Base-by-base conservation (phyloP, 1,140 invertebrate genomes). In the Drosophila parabipectinata region DNA sequence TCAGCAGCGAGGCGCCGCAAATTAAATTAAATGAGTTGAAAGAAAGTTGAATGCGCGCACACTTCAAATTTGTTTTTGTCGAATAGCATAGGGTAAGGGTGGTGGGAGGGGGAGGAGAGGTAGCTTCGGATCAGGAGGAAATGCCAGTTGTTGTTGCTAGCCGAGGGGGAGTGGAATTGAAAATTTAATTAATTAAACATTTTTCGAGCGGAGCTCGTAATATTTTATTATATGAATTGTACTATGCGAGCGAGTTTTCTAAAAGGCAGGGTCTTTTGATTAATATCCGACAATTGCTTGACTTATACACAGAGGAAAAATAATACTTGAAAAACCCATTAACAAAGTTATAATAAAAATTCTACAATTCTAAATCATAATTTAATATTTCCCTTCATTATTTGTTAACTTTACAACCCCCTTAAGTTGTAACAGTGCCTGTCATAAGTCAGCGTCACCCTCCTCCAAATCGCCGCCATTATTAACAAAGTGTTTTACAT, bases 141-240 rank as follows among this genome's bases (percentile, higher is more conserved):
- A 44, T 67, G 77, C 58, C 59, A 44, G 62, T 28, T 28, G 26
- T 28, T 28, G 26, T 7, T 7, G 6, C 26, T 28, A 28, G 26
- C 26, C 26, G 58, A 64, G 72, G 62, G 72, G 79, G 84, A 37
- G 34, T 37, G 34, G 77, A 88, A 88, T 77, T 83, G 84, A 88
- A 88, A 88, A 88, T 88, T 83, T 88, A 88, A 88, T 88, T 88
- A 88, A 88, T 88, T 88, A 88, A 88, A 88, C 84, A 89, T 89
- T 88, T 88, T 88, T 79, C 67, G 76, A 68, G 63, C 39, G 54
- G 14, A 52, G 63, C 64, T 82, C 71, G 78, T 71, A 73, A 87
- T 89, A 83, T 89, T 83, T 87, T 87, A 88, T 79, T 77, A 77
- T 61, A 72, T 75, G 59, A 72, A 52, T 66, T 76, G 61, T 80